A percentile compares a stretch with the other conserved stretches of the same genome.
These are phyloP conservation scores for Lacanobia oleracea DNA, from an alignment of 2,888 invertebrate species.

Conservation along the genomic window DNA sequence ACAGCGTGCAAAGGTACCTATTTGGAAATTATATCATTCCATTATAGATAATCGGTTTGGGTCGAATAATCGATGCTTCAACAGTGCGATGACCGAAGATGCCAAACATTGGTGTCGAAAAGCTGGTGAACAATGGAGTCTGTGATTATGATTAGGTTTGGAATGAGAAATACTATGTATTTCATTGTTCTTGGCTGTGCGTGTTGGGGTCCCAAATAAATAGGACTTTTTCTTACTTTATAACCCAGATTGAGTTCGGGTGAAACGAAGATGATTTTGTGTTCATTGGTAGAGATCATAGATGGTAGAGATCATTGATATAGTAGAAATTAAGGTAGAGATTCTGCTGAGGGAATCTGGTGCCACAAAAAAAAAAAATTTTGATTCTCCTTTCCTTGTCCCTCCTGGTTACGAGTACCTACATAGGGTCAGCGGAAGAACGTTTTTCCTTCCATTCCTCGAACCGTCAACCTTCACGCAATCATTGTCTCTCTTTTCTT, in stretches of 20 bases:
- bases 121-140: conserved; percentile 48
- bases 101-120: conserved; percentile 41
- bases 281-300: not conserved
- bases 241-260: not conserved
- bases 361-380: too few relatives aligned
- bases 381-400: too few relatives aligned
- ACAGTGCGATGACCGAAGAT: conserved; percentile 47
- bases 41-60: conserved; percentile 62
- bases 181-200: conserved; percentile 46
- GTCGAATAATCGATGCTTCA: conserved; percentile 53
- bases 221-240: not conserved
- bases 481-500: too few relatives aligned
- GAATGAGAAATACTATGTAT: conserved; percentile 23
- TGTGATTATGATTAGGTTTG: conserved; percentile 37
- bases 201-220: not conserved
- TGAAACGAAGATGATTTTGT: not conserved
- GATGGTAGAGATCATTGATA: too few relatives aligned
- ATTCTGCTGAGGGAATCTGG: too few relatives aligned
- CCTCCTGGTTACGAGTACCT: too few relatives aligned
- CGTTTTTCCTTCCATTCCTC: too few relatives aligned
- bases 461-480: too few relatives aligned
- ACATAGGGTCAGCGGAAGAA: too few relatives aligned
- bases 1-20: conserved; percentile 55
- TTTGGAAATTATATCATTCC: conserved; percentile 64
- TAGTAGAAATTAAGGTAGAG: not conserved